Evolutionary conservation across 2,888 invertebrate genomes (phyloP).

Genomic region (Machimus atricapillus): DNA sequence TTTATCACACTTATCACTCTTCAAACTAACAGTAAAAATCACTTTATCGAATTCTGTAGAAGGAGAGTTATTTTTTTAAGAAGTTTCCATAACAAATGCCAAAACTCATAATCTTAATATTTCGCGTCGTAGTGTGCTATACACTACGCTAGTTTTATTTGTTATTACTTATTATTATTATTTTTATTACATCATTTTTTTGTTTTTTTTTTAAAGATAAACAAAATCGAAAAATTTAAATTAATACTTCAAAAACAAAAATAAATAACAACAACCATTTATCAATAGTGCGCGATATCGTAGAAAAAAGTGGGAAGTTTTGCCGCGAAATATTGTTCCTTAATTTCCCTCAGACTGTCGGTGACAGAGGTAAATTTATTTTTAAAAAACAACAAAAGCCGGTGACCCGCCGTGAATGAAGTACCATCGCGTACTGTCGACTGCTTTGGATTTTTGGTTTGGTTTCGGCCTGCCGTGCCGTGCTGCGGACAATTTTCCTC

Average conservation of each 20-base stretch:
- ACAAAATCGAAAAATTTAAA: background rate
- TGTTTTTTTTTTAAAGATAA: background rate
- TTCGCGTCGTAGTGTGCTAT: no score
- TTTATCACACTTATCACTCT: conserved; percentile 7
- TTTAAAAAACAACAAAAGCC: conserved; percentile 5
- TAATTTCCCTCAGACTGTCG: background rate
- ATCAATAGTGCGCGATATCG: background rate
- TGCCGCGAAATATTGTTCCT: background rate
- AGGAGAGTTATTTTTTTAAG: background rate
- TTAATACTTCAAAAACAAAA: background rate
- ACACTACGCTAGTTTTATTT: background rate
- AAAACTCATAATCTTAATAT: background rate
- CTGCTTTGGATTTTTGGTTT: conserved; percentile 17
- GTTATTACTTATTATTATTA: background rate
- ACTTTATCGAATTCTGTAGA: background rate
- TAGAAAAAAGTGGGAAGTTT: background rate
- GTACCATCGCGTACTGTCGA: conserved; percentile 59
- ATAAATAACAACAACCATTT: background rate
- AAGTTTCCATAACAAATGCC: background rate
- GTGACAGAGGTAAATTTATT: background rate
- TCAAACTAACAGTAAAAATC: background rate
- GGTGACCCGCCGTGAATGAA: conserved; percentile 59
- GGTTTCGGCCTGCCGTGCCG: background rate
- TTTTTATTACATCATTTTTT: background rate
- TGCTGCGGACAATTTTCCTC: conserved; percentile 1